Conservation (phyloP, 1,140 invertebrate genomes). For the Glomeris maerens region DNA sequence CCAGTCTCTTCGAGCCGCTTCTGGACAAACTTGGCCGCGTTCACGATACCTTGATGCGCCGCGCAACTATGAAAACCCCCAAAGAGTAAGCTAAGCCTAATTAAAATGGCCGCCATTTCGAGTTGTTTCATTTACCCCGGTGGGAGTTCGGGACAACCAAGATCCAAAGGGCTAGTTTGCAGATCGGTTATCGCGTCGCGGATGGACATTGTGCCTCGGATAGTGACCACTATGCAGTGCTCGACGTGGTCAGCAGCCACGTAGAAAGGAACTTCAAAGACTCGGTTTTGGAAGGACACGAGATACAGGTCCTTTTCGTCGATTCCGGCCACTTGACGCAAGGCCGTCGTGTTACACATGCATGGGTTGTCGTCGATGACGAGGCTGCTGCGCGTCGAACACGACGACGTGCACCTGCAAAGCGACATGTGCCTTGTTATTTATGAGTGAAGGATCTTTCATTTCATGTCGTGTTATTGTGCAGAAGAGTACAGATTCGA, state of each 20-base stretch:
- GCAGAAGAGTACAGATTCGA: not conserved
- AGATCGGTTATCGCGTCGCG: conserved; percentile 82
- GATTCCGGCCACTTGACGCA: conserved; percentile 57
- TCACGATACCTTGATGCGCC: conserved; percentile 77
- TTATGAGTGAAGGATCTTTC: conserved; percentile 12
- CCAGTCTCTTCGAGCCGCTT: conserved; percentile 50
- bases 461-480: not conserved
- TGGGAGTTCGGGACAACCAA: conserved; percentile 56
- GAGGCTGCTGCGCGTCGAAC: conserved; percentile 21
- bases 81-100: conserved; percentile 7
- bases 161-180: conserved; percentile 56
- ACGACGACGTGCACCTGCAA: conserved; percentile 15
- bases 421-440: conserved; percentile 19
- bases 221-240: conserved; percentile 62
- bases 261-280: conserved; percentile 79
- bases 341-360: conserved; percentile 67
- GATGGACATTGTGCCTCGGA: conserved; percentile 73
- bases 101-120: conserved; percentile 4
- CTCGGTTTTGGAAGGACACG: conserved; percentile 70
- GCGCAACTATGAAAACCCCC: too few relatives aligned
- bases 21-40: conserved; percentile 60
- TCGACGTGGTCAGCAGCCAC: conserved; percentile 70
- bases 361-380: conserved; percentile 80
- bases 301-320: conserved; percentile 65
- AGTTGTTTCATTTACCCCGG: too few relatives aligned